A percentile compares a stretch with the other conserved stretches of the same genome.
Conservation (phyloP, 1,140 invertebrate genomes). For the Drosophila neocordata region DNA sequence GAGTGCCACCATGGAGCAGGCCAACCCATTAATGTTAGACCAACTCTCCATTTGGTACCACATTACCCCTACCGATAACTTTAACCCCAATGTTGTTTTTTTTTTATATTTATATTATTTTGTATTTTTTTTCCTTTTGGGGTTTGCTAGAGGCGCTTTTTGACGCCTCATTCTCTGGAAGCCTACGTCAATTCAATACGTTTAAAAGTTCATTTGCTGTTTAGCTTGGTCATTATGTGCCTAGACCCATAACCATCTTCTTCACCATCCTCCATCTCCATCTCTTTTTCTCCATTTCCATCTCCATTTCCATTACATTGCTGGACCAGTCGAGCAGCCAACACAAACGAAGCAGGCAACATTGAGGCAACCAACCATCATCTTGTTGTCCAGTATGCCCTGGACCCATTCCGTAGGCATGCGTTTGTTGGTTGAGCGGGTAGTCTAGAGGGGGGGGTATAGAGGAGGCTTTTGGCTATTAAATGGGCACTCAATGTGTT, state of each 20-base stretch:
- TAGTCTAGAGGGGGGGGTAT: neutral
- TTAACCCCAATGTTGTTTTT: neutral
- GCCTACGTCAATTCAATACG: conserved; percentile 73
- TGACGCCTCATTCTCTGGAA: conserved; percentile 42
- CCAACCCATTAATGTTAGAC: conserved; percentile 14
- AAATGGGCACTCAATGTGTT: conserved; percentile 80
- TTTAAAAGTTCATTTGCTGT: conserved; percentile 80
- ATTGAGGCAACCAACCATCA: neutral
- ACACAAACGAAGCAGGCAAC: too few species aligned
- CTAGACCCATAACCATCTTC: conserved; percentile 59
- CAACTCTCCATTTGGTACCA: neutral
- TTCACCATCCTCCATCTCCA: neutral
- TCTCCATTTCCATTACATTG: too few species aligned
- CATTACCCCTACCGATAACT: neutral
- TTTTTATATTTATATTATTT: too few species aligned
- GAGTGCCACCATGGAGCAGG: neutral
- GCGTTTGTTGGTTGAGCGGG: conserved; percentile 3
- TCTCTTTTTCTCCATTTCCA: too few species aligned
- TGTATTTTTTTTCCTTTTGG: too few species aligned
- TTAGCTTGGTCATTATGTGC: conserved; percentile 78
- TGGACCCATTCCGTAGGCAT: conserved; percentile 6
- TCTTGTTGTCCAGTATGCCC: neutral
- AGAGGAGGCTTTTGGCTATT: conserved; percentile 44
- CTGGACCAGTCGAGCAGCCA: too few species aligned
- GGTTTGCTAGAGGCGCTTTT: conserved; percentile 34